Base-by-base conservation (phyloP, 2,888 invertebrate species). In the Acanthopleura granulata region DNA sequence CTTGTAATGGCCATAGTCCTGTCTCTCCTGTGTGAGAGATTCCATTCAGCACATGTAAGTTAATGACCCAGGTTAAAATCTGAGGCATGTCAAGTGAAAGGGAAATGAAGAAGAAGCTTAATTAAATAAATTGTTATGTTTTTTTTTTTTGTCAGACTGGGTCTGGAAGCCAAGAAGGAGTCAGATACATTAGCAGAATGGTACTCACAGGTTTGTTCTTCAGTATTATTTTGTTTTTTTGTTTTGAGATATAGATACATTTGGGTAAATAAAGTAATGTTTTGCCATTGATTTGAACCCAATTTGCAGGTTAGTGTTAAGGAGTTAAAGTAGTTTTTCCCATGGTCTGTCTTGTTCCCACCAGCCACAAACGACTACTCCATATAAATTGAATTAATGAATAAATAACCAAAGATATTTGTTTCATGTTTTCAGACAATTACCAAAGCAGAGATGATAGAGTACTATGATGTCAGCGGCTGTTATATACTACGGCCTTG, bases 381-480 rank as follows among this genome's bases (percentile, higher is more conserved):
- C 1, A 12, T 18, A 57, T 57, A 12, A 12, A n/a, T 6, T 57
- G 6, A 1, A 22, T 57, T 9, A 57, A 57, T 57, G 12, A 57
- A 57, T 57, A 40, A 40, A 40, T 40, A 40, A 40, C 9, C 9
- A 9, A 40, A 6, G 3, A 9, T 40, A 40, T 40, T 40, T 3
- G 40, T 27, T 49, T 27, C 61, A 27, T 18, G 29, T 51, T 25
- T 71, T 15, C 75, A 92, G 91, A 93, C 94, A 14, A 92, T 94
- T 75, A 95, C 95, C 0, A 96, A 96, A 90, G 94, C 97, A 72
- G 98, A 99, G 91, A 94, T 99, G 93, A 98, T 99, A 75, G 98
- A 99, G 89, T 99, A 99, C 91, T 99, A 99, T 90, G 98, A 99
- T 90, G 97, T 99, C 11, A 97, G 97, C 66, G 99, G 99, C 0